Evolutionary conservation across 2,888 invertebrate genomes (phyloP).

Genomic region (Pristionchus mayeri): DNA sequence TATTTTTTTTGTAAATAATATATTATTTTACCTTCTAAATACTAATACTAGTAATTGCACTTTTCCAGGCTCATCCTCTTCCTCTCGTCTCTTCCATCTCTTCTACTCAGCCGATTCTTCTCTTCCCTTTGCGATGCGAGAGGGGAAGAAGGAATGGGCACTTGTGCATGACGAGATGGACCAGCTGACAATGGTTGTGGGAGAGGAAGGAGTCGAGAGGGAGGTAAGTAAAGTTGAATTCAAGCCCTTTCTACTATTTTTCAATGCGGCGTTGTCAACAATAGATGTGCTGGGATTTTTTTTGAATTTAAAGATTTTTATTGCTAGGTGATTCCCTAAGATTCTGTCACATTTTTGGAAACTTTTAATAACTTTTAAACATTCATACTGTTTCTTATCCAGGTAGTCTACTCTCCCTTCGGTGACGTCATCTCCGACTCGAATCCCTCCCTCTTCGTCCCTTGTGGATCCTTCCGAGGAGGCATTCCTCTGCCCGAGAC

Average conservation of each 20-base stretch:
- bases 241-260: too few species aligned
- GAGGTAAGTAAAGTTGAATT: conserved; percentile 34
- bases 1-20: too few species aligned
- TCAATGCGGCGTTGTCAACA: too few species aligned
- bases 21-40: background rate
- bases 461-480: background rate
- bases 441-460: conserved; percentile 37
- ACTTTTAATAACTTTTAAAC: too few species aligned
- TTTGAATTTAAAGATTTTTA: too few species aligned
- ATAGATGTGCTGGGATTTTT: too few species aligned
- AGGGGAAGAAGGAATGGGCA: background rate
- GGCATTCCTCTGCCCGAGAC: background rate
- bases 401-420: conserved; percentile 13
- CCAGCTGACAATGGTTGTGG: background rate
- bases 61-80: background rate
- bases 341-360: too few species aligned
- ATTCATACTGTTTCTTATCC: background rate
- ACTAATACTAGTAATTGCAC: background rate
- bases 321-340: background rate
- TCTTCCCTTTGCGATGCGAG: conserved; percentile 35
- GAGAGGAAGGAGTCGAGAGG: conserved; percentile 34
- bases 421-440: conserved; percentile 41
- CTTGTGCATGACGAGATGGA: conserved; percentile 34
- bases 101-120: background rate
- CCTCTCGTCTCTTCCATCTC: conserved; percentile 40